Evolutionary conservation across 1,140 invertebrate species (phyloP), one percentile per base, ranked within the genome.

Genomic region (Meloidogyne floridensis): DNA sequence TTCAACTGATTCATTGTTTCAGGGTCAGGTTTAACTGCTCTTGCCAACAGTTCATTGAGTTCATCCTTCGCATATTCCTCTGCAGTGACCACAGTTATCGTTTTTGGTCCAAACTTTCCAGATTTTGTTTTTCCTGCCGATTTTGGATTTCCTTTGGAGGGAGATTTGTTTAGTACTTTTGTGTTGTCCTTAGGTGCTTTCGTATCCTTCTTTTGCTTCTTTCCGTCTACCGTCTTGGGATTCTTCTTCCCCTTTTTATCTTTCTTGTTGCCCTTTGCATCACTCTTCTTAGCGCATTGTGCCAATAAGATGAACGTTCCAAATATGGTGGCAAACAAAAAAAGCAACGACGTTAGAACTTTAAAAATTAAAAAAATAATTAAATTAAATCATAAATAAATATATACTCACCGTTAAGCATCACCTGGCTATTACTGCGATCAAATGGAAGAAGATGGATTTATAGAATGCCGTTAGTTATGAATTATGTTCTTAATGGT

Each of bases 141-240:
- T n/a, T 65, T 65, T 59, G 11, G 56, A 15, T 5, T 59, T 65
- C 4, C 4, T 65, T 65, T 65, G 15, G 59, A 6, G 59, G 59
- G 15, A 15, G n/a, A n/a, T 65, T 65, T 65, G n/a, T 65, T 65
- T n/a, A 15, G 56, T 59, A 65, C n/a, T 65, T 65, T 65, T 65
- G 59, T 65, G n/a, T 65, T 65, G n/a, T 65, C 59, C 59, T 65
- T 65, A n/a, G 59, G n/a, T 65, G 6, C 59, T 65, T 65, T 65
- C 7, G 59, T n/a, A 4, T 65, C n/a, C 59, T 65, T 65, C 59
- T 18, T 65, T 65, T 65, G 59, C n/a, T 65, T 65, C 59, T 18
- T 65, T 18, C n/a, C n/a, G 13, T 11, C 59, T 15, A 13, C 13
- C 56, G 11, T 59, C 15, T 65, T 65, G 4, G 56, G 4, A 59